Evolutionary conservation across 2,888 invertebrate species (phyloP).

Genomic region (Tryphoninae sp.): DNA sequence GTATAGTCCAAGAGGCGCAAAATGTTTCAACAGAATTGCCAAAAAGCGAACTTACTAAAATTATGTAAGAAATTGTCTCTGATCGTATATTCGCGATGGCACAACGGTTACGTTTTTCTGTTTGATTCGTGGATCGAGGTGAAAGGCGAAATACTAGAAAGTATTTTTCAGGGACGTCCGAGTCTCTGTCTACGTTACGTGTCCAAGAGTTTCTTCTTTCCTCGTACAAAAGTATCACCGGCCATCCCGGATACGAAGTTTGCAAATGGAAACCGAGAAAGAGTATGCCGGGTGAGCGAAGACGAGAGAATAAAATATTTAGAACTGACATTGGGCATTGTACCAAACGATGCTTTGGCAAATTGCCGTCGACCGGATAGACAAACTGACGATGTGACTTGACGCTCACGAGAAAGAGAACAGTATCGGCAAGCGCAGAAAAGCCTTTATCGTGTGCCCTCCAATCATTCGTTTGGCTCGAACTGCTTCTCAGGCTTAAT

Average conservation of each 20-base stretch:
- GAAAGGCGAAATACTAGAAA: slow-evolving; percentile 19
- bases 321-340: slow-evolving; percentile 74
- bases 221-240: slow-evolving; percentile 2
- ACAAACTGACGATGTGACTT: slow-evolving; percentile 35
- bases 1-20: background rate
- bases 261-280: background rate
- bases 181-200: slow-evolving; percentile 1
- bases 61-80: background rate
- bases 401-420: background rate
- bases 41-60: background rate
- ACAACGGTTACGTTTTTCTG: background rate
- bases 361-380: slow-evolving; percentile 63
- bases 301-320: slow-evolving; percentile 67
- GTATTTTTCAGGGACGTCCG: background rate
- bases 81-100: background rate
- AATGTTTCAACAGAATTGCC: slow-evolving; percentile 6
- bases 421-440: slow-evolving; percentile 34
- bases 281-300: slow-evolving; percentile 15
- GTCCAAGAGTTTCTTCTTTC: slow-evolving; percentile 6
- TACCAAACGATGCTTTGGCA: slow-evolving; percentile 70
- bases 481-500: slow-evolving; percentile 25
- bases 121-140: background rate
- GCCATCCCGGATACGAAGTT: slow-evolving; percentile 38
- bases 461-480: slow-evolving; percentile 39
- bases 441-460: slow-evolving; percentile 31